phyloP scores from a whole-genome alignment of 2,888 invertebrate species.

The Pseudococcus jackbeardsleyi region DNA sequence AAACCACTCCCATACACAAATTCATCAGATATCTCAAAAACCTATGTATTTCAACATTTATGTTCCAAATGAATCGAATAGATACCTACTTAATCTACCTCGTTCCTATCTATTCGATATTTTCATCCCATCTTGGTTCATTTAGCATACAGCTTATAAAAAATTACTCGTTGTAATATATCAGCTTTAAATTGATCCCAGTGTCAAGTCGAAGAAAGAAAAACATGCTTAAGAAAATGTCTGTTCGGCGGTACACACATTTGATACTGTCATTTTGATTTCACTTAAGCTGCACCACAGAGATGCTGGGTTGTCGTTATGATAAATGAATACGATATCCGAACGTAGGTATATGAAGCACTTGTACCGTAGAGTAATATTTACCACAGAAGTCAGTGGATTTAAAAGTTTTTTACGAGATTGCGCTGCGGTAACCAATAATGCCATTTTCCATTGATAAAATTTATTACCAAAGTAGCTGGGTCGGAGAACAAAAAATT shows the following conservation, averaged over 20 bases:
- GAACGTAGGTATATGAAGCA: background rate
- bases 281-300: background rate
- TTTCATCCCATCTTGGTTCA: background rate
- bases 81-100: no score
- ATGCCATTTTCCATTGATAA: background rate
- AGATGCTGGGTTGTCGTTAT: background rate
- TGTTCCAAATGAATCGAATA: no score
- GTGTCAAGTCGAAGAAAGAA: slow-evolving; percentile 6
- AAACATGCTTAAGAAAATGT: slow-evolving; percentile 17
- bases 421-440: slow-evolving; percentile 23
- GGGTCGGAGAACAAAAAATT: background rate
- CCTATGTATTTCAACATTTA: no score
- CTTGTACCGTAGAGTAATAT: background rate
- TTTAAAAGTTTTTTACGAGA: slow-evolving; percentile 32
- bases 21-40: no score
- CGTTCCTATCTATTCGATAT: no score
- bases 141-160: background rate
- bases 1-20: no score
- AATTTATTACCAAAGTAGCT: background rate
- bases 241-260: background rate
- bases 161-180: background rate
- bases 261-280: slow-evolving; percentile 25
- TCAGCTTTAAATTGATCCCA: background rate
- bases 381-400: slow-evolving; percentile 14
- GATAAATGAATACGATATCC: slow-evolving; percentile 29